Evolutionary conservation across 2,113 vertebrate species (phyloP).

Genomic region (Calyptommatus sinebrachiatus): DNA sequence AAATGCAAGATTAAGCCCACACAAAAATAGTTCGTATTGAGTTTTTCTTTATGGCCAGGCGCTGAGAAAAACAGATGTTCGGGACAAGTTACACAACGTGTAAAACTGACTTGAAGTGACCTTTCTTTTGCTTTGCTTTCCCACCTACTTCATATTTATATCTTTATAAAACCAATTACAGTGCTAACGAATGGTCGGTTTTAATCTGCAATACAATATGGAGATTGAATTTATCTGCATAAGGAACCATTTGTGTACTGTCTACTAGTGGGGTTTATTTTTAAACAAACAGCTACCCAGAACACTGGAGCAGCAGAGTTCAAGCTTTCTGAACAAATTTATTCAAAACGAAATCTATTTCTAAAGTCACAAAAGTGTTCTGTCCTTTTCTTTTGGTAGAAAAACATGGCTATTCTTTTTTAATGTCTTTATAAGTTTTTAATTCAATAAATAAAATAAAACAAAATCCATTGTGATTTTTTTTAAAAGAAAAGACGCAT

Average conservation of each 20-base stretch:
- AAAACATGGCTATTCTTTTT: background rate
- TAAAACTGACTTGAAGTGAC: background rate
- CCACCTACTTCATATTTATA: background rate
- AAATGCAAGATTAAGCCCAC: background rate
- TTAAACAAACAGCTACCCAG: background rate
- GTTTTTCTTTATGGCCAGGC: background rate
- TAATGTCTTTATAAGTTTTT: conserved; percentile 1
- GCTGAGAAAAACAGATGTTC: no score
- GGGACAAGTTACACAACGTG: background rate
- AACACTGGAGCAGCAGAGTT: background rate
- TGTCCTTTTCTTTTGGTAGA: background rate
- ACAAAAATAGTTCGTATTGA: background rate
- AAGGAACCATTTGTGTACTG: background rate
- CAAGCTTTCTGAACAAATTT: background rate
- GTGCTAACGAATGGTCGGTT: background rate
- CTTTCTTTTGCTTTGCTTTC: background rate
- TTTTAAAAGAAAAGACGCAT: background rate
- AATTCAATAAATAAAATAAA: background rate
- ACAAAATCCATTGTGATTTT: background rate
- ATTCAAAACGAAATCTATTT: background rate
- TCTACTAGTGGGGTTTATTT: background rate
- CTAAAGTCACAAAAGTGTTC: background rate
- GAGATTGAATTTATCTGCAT: background rate
- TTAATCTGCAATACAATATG: background rate
- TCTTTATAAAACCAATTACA: background rate